Conservation (phyloP, 1,140 invertebrate species). For the Alviniconcha marisindica region DNA sequence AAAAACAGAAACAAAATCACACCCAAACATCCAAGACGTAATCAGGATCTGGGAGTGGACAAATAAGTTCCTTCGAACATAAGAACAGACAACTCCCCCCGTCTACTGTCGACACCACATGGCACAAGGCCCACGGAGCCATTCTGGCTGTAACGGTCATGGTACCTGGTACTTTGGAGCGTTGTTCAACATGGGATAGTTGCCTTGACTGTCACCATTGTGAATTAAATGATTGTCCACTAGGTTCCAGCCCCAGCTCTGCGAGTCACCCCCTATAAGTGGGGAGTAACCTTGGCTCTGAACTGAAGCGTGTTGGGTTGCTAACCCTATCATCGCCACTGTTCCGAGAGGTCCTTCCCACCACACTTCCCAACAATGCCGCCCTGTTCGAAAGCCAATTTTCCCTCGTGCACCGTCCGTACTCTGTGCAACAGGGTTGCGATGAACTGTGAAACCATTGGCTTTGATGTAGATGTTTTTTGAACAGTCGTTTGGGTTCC, state of each 20-base stretch:
- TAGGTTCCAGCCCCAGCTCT: conserved; percentile 99
- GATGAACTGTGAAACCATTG: conserved; percentile 97
- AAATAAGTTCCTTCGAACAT: too few relatives aligned
- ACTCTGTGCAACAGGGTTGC: conserved; percentile 98
- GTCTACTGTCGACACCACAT: too few relatives aligned
- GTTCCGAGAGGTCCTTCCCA: conserved; percentile 96
- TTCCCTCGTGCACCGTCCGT: conserved; percentile 97
- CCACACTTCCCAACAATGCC: conserved; percentile 98
- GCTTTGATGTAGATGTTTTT: conserved; percentile 97
- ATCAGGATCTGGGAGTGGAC: too few relatives aligned
- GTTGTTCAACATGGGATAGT: conserved; percentile 97
- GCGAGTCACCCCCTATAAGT: conserved; percentile 94
- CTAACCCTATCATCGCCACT: conserved; percentile 83
- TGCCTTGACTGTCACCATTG: conserved; percentile 96
- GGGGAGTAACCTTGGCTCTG: conserved; percentile 95
- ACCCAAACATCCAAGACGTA: too few relatives aligned
- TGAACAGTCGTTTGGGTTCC: conserved; percentile 98
- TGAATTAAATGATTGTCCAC: conserved; percentile 98
- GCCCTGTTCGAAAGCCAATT: conserved; percentile 92
- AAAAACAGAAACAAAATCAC: too few relatives aligned
- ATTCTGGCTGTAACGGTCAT: too few relatives aligned
- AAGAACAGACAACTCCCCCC: too few relatives aligned
- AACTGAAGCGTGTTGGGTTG: conserved; percentile 94
- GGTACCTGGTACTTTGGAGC: conserved; percentile 97
- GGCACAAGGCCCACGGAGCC: too few relatives aligned